Conservation (phyloP, 2,888 invertebrate species). For the Megalurothrips usitatus region DNA sequence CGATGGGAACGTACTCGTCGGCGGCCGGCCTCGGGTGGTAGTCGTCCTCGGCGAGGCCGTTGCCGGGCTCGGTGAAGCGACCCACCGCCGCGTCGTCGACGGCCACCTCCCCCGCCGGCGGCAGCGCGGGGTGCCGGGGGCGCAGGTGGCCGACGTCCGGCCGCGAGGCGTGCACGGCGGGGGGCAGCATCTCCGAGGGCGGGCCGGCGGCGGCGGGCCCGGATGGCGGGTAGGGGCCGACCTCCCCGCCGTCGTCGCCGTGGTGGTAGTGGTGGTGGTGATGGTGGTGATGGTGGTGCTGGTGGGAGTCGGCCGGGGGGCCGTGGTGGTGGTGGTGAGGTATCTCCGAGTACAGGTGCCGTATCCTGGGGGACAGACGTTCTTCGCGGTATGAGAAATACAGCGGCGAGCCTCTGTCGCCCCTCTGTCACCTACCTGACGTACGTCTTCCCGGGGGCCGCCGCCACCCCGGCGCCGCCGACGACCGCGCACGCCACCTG, state of each 20-base stretch:
- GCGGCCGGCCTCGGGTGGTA: background rate
- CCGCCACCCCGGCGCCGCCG: background rate
- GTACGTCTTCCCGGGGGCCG: background rate
- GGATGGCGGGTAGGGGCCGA: background rate
- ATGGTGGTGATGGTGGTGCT: background rate
- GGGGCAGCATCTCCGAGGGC: too few relatives aligned
- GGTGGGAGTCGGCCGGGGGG: background rate
- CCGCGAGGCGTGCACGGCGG: background rate
- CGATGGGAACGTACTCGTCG: background rate
- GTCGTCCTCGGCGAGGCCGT: background rate
- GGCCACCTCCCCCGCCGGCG: too few relatives aligned
- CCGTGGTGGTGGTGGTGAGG: background rate
- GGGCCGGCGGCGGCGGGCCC: too few relatives aligned
- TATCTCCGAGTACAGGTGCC: constrained; percentile 2
- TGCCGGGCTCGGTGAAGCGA: background rate
- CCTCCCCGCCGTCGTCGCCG: background rate
- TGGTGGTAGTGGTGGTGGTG: constrained; percentile 4
- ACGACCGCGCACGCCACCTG: background rate
- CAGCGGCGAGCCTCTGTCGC: background rate
- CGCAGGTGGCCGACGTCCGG: background rate
- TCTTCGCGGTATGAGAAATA: too few relatives aligned
- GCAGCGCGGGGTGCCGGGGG: too few relatives aligned
- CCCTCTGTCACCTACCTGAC: background rate
- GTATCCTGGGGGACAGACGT: background rate
- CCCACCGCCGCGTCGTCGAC: too few relatives aligned